A percentile compares a stretch with the other conserved stretches of the same genome.
Evolutionary conservation across 2,888 invertebrate species (phyloP).

Genomic region (Dusona sp.): DNA sequence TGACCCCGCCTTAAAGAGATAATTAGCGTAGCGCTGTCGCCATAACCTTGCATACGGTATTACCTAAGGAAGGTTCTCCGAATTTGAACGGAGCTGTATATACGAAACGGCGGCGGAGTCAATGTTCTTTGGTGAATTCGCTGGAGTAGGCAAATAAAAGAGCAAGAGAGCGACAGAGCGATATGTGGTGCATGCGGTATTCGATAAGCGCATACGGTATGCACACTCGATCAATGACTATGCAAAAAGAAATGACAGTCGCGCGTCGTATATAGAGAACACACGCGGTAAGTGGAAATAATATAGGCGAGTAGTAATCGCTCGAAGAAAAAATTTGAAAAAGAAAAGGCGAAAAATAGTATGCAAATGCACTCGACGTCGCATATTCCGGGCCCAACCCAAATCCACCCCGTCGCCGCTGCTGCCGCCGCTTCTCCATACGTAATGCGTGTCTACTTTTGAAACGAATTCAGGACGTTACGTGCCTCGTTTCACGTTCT

Average conservation of each 20-base stretch:
- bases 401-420: slow-evolving; percentile 26
- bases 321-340: slow-evolving; percentile 20
- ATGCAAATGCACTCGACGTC: slow-evolving; percentile 62
- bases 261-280: slow-evolving; percentile 40
- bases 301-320: slow-evolving; percentile 2
- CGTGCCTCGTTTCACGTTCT: slow-evolving; percentile 50
- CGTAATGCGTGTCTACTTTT: slow-evolving; percentile 60
- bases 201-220: slow-evolving; percentile 48
- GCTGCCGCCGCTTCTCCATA: slow-evolving; percentile 62
- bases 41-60: background rate
- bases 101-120: slow-evolving; percentile 10
- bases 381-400: slow-evolving; percentile 70
- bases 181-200: slow-evolving; percentile 32
- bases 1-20: too few relatives aligned
- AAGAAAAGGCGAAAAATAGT: slow-evolving; percentile 38
- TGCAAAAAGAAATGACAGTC: slow-evolving; percentile 61
- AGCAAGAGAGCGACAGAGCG: background rate
- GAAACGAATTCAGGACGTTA: slow-evolving; percentile 67
- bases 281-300: slow-evolving; percentile 39
- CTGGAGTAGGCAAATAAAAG: slow-evolving; percentile 43
- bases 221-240: slow-evolving; percentile 41
- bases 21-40: too few relatives aligned
- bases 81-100: slow-evolving; percentile 12
- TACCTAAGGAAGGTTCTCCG: background rate
- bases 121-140: slow-evolving; percentile 57